Percentiles rank a stretch among this genome's conserved stretches.
Conservation (phyloP, 2,113 vertebrate genomes). For the Ageneiosus marmoratus region DNA sequence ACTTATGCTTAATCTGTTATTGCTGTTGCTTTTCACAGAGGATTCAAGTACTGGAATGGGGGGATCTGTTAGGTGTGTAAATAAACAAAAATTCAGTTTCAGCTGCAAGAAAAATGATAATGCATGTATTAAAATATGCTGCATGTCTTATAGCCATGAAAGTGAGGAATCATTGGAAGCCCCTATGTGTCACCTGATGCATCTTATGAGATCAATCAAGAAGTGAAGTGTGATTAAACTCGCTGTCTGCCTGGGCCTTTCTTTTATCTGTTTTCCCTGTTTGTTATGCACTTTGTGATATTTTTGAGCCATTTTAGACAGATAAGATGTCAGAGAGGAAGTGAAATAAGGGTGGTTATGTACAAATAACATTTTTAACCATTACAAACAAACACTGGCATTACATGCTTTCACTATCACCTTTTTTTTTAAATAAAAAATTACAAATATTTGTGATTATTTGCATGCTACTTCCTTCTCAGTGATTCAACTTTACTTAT, state of each 20-base stretch:
- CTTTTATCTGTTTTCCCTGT: conserved; percentile 9
- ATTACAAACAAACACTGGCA: background rate
- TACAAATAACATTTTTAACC: background rate
- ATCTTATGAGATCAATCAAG: conserved; percentile 30
- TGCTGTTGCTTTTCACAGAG: background rate
- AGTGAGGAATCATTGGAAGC: conserved; percentile 30
- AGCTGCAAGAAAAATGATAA: background rate
- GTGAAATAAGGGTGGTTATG: conserved; percentile 20
- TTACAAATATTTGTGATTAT: background rate
- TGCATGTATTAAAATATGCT: conserved; percentile 5
- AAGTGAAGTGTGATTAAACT: conserved; percentile 26
- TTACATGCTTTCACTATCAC: background rate
- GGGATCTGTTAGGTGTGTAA: background rate
- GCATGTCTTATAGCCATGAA: conserved; percentile 26
- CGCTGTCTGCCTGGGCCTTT: background rate
- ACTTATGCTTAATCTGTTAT: background rate
- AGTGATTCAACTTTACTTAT: background rate
- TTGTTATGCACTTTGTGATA: conserved; percentile 7
- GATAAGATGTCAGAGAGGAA: conserved; percentile 36
- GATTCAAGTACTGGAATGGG: background rate
- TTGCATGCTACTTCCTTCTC: background rate
- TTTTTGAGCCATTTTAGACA: background rate
- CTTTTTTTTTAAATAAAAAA: background rate
- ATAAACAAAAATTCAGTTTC: background rate
- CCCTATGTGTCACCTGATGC: conserved; percentile 9